Evolutionary conservation across 2,888 invertebrate genomes (phyloP).

Genomic region (Marronus borbonicus): DNA sequence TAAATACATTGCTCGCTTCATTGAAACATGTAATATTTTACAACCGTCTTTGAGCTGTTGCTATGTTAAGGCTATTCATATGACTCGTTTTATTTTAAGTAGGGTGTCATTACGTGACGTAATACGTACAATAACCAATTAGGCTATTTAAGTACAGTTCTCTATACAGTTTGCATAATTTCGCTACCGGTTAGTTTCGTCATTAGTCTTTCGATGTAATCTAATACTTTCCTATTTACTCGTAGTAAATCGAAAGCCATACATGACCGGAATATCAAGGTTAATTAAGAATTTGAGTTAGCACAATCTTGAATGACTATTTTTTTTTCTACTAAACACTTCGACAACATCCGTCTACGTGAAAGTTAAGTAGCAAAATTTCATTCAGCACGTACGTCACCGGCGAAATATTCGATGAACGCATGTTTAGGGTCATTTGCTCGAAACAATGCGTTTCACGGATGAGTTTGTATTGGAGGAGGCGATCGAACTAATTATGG

Average conservation of each 20-base stretch:
- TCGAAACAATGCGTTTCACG: constrained; percentile 35
- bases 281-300: constrained; percentile 5
- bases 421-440: constrained; percentile 38
- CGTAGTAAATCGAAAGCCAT: background rate
- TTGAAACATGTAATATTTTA: too few species aligned
- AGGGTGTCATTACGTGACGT: constrained; percentile 4
- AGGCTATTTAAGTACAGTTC: background rate
- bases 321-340: background rate
- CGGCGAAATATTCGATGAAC: constrained; percentile 42
- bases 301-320: background rate
- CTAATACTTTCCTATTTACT: background rate
- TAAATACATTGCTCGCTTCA: too few species aligned
- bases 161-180: constrained; percentile 16
- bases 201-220: constrained; percentile 14
- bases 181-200: background rate
- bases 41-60: too few species aligned
- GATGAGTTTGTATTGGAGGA: constrained; percentile 32
- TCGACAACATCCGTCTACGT: constrained; percentile 5
- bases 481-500: constrained; percentile 37
- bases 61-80: too few species aligned
- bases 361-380: constrained; percentile 26
- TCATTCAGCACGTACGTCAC: constrained; percentile 9
- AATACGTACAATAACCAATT: background rate
- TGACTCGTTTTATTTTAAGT: background rate
- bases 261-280: constrained; percentile 34